phyloP scores from a whole-genome alignment of 1,140 invertebrate genomes.

The Drosophila bocqueti region DNA sequence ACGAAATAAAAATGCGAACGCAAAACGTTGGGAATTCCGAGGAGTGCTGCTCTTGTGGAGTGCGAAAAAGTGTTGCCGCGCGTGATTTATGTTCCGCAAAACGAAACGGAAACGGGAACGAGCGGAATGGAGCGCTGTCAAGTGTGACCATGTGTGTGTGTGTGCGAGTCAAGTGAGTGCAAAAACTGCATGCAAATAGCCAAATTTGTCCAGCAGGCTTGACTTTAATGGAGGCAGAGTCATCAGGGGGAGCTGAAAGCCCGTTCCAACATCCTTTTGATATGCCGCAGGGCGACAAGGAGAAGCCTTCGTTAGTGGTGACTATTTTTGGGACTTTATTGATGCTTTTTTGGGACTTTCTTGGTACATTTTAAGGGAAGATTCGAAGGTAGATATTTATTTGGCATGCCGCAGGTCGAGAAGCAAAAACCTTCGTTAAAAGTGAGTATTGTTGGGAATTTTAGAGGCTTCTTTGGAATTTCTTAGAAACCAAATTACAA shows the following conservation, averaged over 20 bases:
- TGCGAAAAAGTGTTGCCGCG: constrained; percentile 50
- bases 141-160: constrained; percentile 11
- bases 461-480: no score
- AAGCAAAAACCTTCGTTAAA: no score
- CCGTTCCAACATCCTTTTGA: not conserved
- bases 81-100: constrained; percentile 59
- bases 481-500: not conserved
- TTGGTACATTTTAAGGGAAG: no score
- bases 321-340: not conserved
- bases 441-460: no score
- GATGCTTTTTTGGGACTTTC: not conserved
- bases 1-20: not conserved
- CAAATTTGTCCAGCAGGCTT: constrained; percentile 53
- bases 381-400: no score
- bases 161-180: constrained; percentile 53
- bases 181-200: constrained; percentile 58
- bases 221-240: constrained; percentile 52
- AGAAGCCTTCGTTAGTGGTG: constrained; percentile 39
- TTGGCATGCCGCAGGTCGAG: no score
- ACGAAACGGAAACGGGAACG: constrained; percentile 1
- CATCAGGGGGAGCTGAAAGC: no score
- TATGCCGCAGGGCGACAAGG: not conserved
- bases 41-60: constrained; percentile 1
- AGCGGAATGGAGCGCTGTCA: constrained; percentile 26
- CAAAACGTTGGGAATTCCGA: not conserved